Evolutionary conservation across 2,888 invertebrate species (phyloP).

Genomic region (Malthinus flaveolus): DNA sequence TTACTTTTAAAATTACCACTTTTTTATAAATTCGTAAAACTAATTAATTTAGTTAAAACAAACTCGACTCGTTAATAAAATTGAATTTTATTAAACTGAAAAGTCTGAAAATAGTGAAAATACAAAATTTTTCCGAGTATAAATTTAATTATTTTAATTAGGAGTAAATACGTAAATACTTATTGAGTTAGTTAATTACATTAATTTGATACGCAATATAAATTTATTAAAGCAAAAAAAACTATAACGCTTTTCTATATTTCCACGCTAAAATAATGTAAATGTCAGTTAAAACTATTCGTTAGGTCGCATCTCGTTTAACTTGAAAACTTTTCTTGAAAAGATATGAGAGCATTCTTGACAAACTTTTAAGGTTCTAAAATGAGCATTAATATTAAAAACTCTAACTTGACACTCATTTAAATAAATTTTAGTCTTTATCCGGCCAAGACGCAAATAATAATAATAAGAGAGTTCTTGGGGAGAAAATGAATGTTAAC

Average conservation of each 20-base stretch:
- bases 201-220: conserved; percentile 10
- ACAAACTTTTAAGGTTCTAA: conserved; percentile 27
- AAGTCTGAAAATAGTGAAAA: too few relatives aligned
- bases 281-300: conserved; percentile 20
- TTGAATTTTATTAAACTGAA: too few relatives aligned
- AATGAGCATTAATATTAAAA: conserved; percentile 33
- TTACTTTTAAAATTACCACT: too few relatives aligned
- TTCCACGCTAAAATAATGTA: conserved; percentile 15
- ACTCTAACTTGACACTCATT: conserved; percentile 32
- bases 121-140: too few relatives aligned
- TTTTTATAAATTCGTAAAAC: too few relatives aligned
- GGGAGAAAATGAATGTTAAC: conserved; percentile 22
- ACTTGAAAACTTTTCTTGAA: conserved; percentile 11
- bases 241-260: conserved; percentile 1
- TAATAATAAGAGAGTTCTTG: conserved; percentile 28
- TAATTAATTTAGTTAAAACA: too few relatives aligned
- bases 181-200: conserved; percentile 11
- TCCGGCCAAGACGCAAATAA: conserved; percentile 27
- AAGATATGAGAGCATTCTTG: conserved; percentile 21
- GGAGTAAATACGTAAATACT: not conserved
- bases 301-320: conserved; percentile 13
- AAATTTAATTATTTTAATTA: too few relatives aligned
- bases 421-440: conserved; percentile 32
- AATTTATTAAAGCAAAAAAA: conserved; percentile 6
- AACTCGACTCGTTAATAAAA: too few relatives aligned